phyloP scores from a whole-genome alignment of 2,797 vertebrate genomes.

The Smutsia temminckii region DNA sequence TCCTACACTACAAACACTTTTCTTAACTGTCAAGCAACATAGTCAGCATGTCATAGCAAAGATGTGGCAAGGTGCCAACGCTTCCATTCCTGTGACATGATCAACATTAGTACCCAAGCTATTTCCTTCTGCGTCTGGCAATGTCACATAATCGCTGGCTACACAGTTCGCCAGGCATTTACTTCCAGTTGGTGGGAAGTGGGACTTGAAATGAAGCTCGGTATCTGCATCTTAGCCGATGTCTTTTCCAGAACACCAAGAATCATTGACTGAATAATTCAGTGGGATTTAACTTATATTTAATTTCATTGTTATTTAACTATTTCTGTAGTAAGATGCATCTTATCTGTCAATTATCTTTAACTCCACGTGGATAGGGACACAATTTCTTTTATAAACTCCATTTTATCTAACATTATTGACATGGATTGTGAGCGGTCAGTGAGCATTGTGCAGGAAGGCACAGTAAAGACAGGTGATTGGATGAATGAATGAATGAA shows the following conservation, averaged over 20 bases:
- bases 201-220: background rate
- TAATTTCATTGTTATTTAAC: background rate
- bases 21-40: background rate
- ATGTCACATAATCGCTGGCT: background rate
- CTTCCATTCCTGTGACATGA: background rate
- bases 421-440: background rate
- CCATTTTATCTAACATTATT: background rate
- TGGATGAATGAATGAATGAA: background rate
- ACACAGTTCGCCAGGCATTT: background rate
- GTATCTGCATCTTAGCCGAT: background rate
- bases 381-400: background rate
- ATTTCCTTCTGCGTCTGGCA: background rate
- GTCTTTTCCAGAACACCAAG: slow-evolving; percentile 16
- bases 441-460: background rate
- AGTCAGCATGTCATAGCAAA: background rate
- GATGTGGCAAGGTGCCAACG: background rate
- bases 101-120: background rate
- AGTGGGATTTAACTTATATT: slow-evolving; percentile 6
- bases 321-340: slow-evolving; percentile 6
- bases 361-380: background rate
- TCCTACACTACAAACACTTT: background rate
- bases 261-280: background rate
- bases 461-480: no score
- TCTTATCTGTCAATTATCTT: background rate
- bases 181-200: background rate